These are phyloP conservation scores for Stenodema calcarata DNA, from an alignment of 2,888 invertebrate genomes.

Conservation along the genomic window DNA sequence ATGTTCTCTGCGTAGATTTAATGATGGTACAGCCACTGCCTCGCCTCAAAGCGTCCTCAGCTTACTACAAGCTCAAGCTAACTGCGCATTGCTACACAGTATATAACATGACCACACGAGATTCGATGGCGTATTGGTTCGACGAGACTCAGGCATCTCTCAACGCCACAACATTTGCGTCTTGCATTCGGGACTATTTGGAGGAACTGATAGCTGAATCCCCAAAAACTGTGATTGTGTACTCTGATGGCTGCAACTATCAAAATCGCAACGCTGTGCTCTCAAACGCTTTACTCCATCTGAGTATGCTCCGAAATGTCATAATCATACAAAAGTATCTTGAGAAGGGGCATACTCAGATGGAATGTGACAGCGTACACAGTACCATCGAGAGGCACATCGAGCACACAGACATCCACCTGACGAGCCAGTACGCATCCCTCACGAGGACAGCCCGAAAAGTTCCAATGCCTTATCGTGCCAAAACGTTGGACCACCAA, in stretches of 20 bases:
- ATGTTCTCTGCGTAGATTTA: not conserved
- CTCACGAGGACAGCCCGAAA: not conserved
- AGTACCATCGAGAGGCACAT: not conserved
- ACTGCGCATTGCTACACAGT: slow-evolving; percentile 32
- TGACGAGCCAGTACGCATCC: not conserved
- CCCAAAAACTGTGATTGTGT: not conserved
- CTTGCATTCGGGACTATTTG: not conserved
- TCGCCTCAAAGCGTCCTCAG: not conserved
- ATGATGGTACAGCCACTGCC: slow-evolving; percentile 23
- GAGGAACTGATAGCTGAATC: not conserved
- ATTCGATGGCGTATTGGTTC: slow-evolving; percentile 41
- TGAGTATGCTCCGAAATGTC: slow-evolving; percentile 14
- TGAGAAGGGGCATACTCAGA: slow-evolving; percentile 14
- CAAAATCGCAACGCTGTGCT: slow-evolving; percentile 28
- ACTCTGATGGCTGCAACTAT: slow-evolving; percentile 32
- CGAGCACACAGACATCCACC: not conserved
- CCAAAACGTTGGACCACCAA: slow-evolving; percentile 31
- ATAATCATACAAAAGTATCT: slow-evolving; percentile 4
- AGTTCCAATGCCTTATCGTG: slow-evolving; percentile 37
- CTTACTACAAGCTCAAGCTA: slow-evolving; percentile 25
- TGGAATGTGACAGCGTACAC: slow-evolving; percentile 33
- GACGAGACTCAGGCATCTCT: slow-evolving; percentile 32
- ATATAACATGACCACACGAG: slow-evolving; percentile 21
- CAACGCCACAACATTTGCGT: slow-evolving; percentile 28
- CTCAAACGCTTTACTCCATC: slow-evolving; percentile 37